Evolutionary conservation across 2,888 invertebrate genomes (phyloP).

Genomic region (Leptodirus hochenwartii): DNA sequence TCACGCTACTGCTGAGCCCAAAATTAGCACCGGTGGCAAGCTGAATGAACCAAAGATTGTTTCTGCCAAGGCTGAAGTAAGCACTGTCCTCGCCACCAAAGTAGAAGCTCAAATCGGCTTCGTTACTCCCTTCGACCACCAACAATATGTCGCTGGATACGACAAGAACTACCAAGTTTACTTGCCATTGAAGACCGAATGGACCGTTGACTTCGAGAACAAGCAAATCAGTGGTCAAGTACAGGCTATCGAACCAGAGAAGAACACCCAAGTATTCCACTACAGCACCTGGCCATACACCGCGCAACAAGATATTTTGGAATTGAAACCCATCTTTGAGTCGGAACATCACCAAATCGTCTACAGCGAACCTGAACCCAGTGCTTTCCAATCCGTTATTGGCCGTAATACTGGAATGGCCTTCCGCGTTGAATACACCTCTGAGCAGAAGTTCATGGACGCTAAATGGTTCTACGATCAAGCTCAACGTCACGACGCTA

Average conservation of each 20-base stretch:
- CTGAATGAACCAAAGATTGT: constrained; percentile 21
- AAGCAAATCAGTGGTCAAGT: constrained; percentile 29
- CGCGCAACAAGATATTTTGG: constrained; percentile 33
- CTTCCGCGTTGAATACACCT: constrained; percentile 33
- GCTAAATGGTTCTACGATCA: constrained; percentile 20
- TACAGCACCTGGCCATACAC: constrained; percentile 45
- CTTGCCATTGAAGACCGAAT: constrained; percentile 30
- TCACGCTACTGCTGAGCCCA: constrained; percentile 26
- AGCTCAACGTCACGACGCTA: constrained; percentile 15
- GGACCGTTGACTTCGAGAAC: constrained; percentile 29
- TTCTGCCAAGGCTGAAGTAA: constrained; percentile 29
- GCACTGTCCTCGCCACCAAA: constrained; percentile 33
- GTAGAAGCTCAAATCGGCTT: constrained; percentile 43
- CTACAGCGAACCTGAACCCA: constrained; percentile 8
- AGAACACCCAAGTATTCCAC: constrained; percentile 33
- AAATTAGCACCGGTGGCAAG: constrained; percentile 15
- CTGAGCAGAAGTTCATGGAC: constrained; percentile 30
- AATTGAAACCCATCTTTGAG: constrained; percentile 31
- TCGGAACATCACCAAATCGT: constrained; percentile 22
- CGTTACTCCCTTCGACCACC: constrained; percentile 37
- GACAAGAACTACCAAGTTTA: constrained; percentile 37
- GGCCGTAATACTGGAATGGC: constrained; percentile 34
- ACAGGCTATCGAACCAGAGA: constrained; percentile 27
- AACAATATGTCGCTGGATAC: constrained; percentile 39
- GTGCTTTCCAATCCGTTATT: constrained; percentile 21